phyloP scores from a whole-genome alignment of 2,888 invertebrate genomes.

The Agrilus biguttatus region DNA sequence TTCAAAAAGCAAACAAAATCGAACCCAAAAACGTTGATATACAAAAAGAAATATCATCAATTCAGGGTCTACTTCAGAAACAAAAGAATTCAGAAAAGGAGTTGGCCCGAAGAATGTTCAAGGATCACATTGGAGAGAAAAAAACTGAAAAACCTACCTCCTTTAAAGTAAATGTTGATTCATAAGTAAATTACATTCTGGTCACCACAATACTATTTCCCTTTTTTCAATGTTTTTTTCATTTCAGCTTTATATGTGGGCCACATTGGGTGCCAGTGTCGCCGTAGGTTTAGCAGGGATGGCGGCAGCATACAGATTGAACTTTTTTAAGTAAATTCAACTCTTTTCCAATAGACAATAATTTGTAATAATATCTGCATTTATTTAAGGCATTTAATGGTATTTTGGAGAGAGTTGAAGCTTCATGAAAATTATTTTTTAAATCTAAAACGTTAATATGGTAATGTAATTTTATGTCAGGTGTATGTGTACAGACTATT shows the following conservation, averaged over 20 bases:
- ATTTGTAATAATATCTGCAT: too few relatives aligned
- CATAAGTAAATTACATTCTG: not conserved
- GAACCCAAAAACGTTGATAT: slow-evolving; percentile 45
- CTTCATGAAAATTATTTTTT: too few relatives aligned
- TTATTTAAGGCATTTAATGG: too few relatives aligned
- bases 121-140: slow-evolving; percentile 6
- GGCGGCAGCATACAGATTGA: slow-evolving; percentile 31
- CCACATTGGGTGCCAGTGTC: slow-evolving; percentile 51
- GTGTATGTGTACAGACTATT: too few relatives aligned
- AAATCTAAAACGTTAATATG: too few relatives aligned
- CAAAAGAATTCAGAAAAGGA: slow-evolving; percentile 35
- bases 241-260: slow-evolving; percentile 43
- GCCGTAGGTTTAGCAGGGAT: slow-evolving; percentile 58
- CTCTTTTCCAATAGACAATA: too few relatives aligned
- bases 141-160: slow-evolving; percentile 1
- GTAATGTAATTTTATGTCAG: too few relatives aligned
- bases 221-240: not conserved
- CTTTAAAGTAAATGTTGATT: not conserved
- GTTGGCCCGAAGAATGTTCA: slow-evolving; percentile 38
- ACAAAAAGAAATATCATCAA: slow-evolving; percentile 32
- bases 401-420: too few relatives aligned
- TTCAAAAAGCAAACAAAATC: slow-evolving; percentile 46
- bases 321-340: too few relatives aligned
- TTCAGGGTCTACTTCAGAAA: slow-evolving; percentile 22
- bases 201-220: too few relatives aligned